Percentiles rank a stretch among this genome's conserved stretches.
Evolutionary conservation across 2,888 invertebrate species (phyloP).

Genomic region (Microctonus hyperodae): DNA sequence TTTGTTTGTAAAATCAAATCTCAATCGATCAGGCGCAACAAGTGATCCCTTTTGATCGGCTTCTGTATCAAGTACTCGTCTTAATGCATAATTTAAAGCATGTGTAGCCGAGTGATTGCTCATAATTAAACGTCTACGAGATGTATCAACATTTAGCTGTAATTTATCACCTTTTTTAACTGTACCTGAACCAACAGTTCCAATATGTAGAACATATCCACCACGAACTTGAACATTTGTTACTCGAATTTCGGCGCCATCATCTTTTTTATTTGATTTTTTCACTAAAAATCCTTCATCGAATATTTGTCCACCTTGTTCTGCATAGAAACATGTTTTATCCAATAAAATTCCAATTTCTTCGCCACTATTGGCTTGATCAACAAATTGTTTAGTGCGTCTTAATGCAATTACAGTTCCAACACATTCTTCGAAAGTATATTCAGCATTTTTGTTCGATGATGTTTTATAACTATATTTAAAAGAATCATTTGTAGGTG

Average conservation of each 20-base stretch:
- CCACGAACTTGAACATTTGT: slow-evolving; percentile 94
- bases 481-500: slow-evolving; percentile 86
- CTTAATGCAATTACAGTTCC: slow-evolving; percentile 85
- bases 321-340: slow-evolving; percentile 95
- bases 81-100: slow-evolving; percentile 91
- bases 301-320: slow-evolving; percentile 98
- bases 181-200: slow-evolving; percentile 81
- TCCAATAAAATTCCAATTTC: slow-evolving; percentile 93
- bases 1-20: slow-evolving; percentile 98
- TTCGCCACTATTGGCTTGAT: slow-evolving; percentile 81
- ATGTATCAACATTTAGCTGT: slow-evolving; percentile 81
- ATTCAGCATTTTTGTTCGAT: slow-evolving; percentile 73
- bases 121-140: slow-evolving; percentile 91
- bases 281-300: slow-evolving; percentile 94
- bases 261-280: slow-evolving; percentile 68
- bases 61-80: slow-evolving; percentile 88
- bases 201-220: slow-evolving; percentile 94
- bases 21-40: slow-evolving; percentile 94
- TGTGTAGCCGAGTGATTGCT: slow-evolving; percentile 99
- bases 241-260: slow-evolving; percentile 87
- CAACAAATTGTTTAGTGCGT: slow-evolving; percentile 82
- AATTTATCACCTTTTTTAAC: slow-evolving; percentile 87
- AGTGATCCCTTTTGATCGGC: slow-evolving; percentile 96
- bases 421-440: slow-evolving; percentile 76
- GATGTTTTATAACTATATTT: slow-evolving; percentile 87